phyloP scores from a whole-genome alignment of 2,797 vertebrate genomes.

The Rhincodon typus region DNA sequence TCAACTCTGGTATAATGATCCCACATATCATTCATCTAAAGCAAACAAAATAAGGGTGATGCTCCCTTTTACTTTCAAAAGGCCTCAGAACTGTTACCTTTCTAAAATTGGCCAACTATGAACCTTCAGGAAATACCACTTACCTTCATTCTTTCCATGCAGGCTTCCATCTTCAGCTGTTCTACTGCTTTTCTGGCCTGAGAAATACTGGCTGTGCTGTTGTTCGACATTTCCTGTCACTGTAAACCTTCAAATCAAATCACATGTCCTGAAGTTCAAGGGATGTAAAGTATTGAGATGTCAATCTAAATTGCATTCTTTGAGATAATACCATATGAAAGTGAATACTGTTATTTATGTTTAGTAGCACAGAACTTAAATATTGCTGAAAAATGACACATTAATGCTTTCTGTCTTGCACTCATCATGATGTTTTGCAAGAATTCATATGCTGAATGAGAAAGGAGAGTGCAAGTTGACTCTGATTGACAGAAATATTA shows the following conservation, averaged over 20 bases:
- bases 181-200: slow-evolving; percentile 94
- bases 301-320: background rate
- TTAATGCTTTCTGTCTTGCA: too few relatives aligned
- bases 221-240: slow-evolving; percentile 86
- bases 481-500: too few relatives aligned
- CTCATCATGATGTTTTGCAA: too few relatives aligned
- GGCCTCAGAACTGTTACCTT: background rate
- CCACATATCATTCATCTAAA: background rate
- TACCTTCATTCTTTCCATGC: slow-evolving; percentile 97
- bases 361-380: too few relatives aligned
- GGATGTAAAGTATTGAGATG: background rate
- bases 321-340: background rate
- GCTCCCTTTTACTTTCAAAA: background rate
- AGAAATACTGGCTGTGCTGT: slow-evolving; percentile 91
- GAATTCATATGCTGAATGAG: too few relatives aligned
- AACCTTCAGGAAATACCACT: slow-evolving; percentile 33
- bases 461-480: too few relatives aligned
- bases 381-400: too few relatives aligned
- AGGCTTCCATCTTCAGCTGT: slow-evolving; percentile 97
- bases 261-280: background rate
- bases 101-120: background rate
- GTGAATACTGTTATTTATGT: background rate
- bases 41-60: background rate
- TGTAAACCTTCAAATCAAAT: slow-evolving; percentile 41
- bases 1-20: background rate